Base-by-base conservation (phyloP, 2,888 invertebrate genomes). In the Cantharis flavilabris region DNA sequence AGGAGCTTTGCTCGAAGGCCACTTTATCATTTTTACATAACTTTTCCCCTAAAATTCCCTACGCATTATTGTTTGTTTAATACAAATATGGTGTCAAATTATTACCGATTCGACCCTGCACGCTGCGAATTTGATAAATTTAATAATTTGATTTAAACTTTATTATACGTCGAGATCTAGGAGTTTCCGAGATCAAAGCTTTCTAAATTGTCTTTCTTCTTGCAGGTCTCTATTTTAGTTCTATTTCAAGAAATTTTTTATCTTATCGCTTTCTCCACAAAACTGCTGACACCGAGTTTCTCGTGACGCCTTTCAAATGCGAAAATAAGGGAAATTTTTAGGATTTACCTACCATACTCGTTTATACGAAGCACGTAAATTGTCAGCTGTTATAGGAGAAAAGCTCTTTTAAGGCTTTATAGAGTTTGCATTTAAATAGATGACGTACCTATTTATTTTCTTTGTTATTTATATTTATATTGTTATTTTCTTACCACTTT, bases 301-400 rank as follows among this genome's bases (percentile, higher is more conserved):
- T 78, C 79, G 79, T 77, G 81, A 82, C 82, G 82, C 82, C 81
- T 83, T 83, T 82, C 80, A 81, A 81, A 83, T 80, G 79, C 80
- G 75, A 82, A 83, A 83, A 83, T 83, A 83, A 82, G 83, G 82
- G 79, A 82, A 82, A 83, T 83, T 83, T 83, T 80, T 77, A 71
- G 76, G 80, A 81, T 81, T 83, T 83, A 81, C 81, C 82, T 81
- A 77, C 82, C 80, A 72, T 76, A 75, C 71, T 72, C 80, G 79
- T 80, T 81, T 83, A 83, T 83, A 81, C 81, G 80, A 81, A 80
- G 81, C 83, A 82, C 82, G 83, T 83, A 82, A 83, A 80, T 82
- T 82, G 81, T 81, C 81, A 81, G 82, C 80, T 82, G 81, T 82
- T 83, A 81, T 80, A 80, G 78, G 79, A 77, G 76, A 76, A 79